phyloP scores from a whole-genome alignment of 2,113 vertebrate species.

The Bubo scandiacus region DNA sequence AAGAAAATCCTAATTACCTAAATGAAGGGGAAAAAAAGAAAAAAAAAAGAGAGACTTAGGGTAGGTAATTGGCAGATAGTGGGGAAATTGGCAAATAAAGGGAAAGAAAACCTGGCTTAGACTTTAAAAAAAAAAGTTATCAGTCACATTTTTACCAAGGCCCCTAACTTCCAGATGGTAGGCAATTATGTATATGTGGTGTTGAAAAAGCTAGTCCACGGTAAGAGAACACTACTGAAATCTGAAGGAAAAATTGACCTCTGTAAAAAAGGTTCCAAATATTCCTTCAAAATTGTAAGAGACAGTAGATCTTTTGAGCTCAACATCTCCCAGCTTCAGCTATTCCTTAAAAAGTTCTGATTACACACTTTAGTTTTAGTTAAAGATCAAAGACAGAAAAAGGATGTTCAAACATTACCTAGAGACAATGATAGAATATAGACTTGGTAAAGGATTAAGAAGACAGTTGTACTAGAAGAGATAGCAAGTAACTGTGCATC shows the following conservation, averaged over 20 bases:
- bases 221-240: not conserved
- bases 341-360: not conserved
- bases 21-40: not conserved
- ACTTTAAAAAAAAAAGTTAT: not conserved
- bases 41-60: not conserved
- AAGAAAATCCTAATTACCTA: not conserved
- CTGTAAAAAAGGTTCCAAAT: not conserved
- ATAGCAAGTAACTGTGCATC: not conserved
- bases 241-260: not conserved
- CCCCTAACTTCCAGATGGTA: not conserved
- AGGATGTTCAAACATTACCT: not conserved
- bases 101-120: not conserved
- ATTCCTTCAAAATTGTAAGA: not conserved
- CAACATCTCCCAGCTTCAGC: not conserved
- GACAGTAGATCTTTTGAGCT: not conserved
- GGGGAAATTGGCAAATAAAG: not conserved
- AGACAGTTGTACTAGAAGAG: not conserved
- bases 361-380: not conserved
- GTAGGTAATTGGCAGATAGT: not conserved
- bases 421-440: not conserved
- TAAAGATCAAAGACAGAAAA: not conserved
- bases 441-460: not conserved
- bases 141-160: not conserved
- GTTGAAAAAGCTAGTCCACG: not conserved
- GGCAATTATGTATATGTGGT: not conserved